Conservation (phyloP, 2,797 vertebrate species). For the Erpetoichthys calabaricus region DNA sequence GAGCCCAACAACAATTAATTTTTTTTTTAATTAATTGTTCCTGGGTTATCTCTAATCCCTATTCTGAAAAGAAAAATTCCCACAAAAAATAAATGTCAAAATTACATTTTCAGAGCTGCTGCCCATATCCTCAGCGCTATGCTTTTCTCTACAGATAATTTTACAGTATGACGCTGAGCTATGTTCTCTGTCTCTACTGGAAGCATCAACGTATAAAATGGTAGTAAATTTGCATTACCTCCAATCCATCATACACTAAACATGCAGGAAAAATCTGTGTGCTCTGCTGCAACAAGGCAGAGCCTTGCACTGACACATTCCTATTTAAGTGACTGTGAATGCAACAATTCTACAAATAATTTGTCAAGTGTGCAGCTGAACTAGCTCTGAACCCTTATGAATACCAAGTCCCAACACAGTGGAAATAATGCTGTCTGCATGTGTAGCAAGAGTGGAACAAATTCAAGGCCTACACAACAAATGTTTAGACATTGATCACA, state of each 20-base stretch:
- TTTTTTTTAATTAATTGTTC: no score
- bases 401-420: conserved; percentile 48
- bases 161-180: conserved; percentile 90
- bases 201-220: conserved; percentile 91
- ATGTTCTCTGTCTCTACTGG: conserved; percentile 70
- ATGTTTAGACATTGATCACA: conserved; percentile 48
- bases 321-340: conserved; percentile 99
- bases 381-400: conserved; percentile 88
- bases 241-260: conserved; percentile 88
- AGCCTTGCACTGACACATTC: conserved; percentile 88
- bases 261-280: conserved; percentile 54
- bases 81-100: no score
- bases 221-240: conserved; percentile 96
- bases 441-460: conserved; percentile 40
- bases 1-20: no score
- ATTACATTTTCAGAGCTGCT: no score
- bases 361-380: conserved; percentile 93
- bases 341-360: conserved; percentile 99
- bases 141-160: conserved; percentile 74
- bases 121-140: conserved; percentile 43
- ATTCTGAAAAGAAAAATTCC: no score
- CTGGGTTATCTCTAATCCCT: no score
- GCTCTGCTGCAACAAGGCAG: conserved; percentile 61
- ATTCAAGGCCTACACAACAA: conserved; percentile 44
- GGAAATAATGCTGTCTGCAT: conserved; percentile 44